phyloP scores from a whole-genome alignment of 1,140 invertebrate species.

The Lycorma delicatula region DNA sequence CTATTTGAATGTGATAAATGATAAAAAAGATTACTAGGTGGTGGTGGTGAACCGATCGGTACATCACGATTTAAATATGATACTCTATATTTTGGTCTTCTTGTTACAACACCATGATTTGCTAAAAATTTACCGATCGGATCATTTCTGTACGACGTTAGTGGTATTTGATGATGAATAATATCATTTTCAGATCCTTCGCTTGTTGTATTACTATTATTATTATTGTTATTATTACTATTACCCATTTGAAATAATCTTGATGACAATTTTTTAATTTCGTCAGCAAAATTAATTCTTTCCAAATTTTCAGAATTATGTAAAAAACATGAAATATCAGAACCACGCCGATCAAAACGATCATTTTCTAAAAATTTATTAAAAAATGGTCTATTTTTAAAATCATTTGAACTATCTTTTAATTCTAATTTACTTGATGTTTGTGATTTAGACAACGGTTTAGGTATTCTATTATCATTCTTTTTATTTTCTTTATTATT shows the following conservation, averaged over 20 bases:
- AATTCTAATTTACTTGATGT: constrained; percentile 1
- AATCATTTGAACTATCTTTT: background rate
- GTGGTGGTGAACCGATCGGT: constrained; percentile 22
- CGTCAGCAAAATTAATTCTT: constrained; percentile 60
- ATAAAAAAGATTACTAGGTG: constrained; percentile 20
- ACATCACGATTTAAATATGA: constrained; percentile 30
- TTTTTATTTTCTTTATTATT: background rate
- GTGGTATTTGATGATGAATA: background rate
- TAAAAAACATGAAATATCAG: constrained; percentile 58
- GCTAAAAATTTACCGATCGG: constrained; percentile 13
- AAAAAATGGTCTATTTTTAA: background rate
- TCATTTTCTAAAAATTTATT: background rate
- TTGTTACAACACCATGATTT: constrained; percentile 14
- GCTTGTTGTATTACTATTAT: constrained; percentile 16
- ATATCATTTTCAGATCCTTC: too few relatives aligned
- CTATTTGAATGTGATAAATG: background rate
- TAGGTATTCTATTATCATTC: background rate
- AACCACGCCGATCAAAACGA: constrained; percentile 56
- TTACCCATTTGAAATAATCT: constrained; percentile 49
- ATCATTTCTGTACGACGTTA: constrained; percentile 6
- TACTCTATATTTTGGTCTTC: constrained; percentile 27
- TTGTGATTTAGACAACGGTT: background rate
- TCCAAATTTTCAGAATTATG: constrained; percentile 44
- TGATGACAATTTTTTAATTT: constrained; percentile 69
- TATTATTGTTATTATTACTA: constrained; percentile 40